Percentiles rank a stretch among this genome's conserved stretches.
Conservation (phyloP, 2,797 vertebrate species). For the Scolopax bukidnonensis region DNA sequence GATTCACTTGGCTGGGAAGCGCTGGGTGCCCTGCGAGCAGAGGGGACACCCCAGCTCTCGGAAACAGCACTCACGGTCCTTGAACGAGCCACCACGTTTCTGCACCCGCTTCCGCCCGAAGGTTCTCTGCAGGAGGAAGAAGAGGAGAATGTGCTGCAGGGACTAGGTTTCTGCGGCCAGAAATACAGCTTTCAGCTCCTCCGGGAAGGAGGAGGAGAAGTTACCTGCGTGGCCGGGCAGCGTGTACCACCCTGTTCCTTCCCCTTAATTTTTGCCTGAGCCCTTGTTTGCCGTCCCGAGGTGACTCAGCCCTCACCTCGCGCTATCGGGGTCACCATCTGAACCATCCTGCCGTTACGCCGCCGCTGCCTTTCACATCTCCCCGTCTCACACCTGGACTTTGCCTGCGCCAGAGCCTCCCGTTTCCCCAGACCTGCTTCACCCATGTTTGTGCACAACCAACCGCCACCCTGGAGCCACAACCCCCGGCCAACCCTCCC, state of each 20-base stretch:
- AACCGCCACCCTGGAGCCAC: background rate
- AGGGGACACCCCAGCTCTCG: fast-evolving
- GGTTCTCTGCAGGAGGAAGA: slow-evolving; percentile 78
- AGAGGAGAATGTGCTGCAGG: background rate
- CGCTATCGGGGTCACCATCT: fast-evolving
- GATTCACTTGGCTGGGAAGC: fast-evolving
- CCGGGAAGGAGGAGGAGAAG: background rate
- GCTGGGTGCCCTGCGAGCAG: fast-evolving
- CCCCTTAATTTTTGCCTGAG: background rate
- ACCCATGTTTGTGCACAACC: background rate
- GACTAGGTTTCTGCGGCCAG: background rate
- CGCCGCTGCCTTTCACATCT: background rate
- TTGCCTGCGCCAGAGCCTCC: background rate
- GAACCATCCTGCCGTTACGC: background rate
- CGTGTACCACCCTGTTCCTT: background rate
- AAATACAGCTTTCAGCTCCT: background rate
- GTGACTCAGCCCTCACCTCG: slow-evolving; percentile 46
- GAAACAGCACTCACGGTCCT: slow-evolving; percentile 86
- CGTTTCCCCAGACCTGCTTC: background rate
- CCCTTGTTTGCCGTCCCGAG: background rate
- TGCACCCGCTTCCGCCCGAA: slow-evolving; percentile 85
- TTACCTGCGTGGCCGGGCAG: fast-evolving
- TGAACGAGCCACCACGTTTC: slow-evolving; percentile 90
- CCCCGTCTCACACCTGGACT: background rate
- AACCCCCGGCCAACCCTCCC: background rate